Evolutionary conservation across 2,888 invertebrate genomes (phyloP).

Genomic region (Helobdella robusta): DNA sequence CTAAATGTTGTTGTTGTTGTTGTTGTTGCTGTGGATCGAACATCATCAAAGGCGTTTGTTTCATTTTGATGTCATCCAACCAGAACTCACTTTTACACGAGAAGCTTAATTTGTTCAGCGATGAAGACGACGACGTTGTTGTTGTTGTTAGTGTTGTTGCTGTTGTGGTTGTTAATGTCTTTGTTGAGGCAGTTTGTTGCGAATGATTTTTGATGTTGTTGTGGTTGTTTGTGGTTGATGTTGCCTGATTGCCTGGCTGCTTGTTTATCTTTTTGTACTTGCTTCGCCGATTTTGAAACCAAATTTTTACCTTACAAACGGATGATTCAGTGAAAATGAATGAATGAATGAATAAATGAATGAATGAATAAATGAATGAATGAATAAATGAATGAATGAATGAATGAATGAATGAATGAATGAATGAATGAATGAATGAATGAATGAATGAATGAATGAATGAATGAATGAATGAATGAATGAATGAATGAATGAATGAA

Average conservation of each 20-base stretch:
- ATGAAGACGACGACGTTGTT: neutral
- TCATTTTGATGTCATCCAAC: constrained; percentile 20
- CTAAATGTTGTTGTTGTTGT: neutral
- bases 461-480: too few relatives aligned
- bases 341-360: too few relatives aligned
- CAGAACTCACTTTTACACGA: constrained; percentile 20
- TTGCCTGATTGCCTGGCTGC: constrained; percentile 11
- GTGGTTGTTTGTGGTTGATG: constrained; percentile 12
- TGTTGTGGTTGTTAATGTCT: constrained; percentile 13
- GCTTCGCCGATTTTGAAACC: constrained; percentile 25
- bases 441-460: too few relatives aligned
- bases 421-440: too few relatives aligned
- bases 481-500: too few relatives aligned
- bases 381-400: too few relatives aligned
- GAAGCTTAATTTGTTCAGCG: neutral
- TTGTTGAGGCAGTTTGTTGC: too few relatives aligned
- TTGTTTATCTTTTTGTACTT: constrained; percentile 26
- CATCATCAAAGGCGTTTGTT: neutral
- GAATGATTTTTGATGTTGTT: too few relatives aligned
- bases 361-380: too few relatives aligned
- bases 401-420: too few relatives aligned
- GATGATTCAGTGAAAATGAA: too few relatives aligned
- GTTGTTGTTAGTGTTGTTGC: constrained; percentile 2
- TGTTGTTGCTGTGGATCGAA: constrained; percentile 2
- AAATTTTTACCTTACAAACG: constrained; percentile 19